These are phyloP conservation scores for Pelecanus crispus DNA, from an alignment of 2,113 vertebrate species.

Conservation along the genomic window DNA sequence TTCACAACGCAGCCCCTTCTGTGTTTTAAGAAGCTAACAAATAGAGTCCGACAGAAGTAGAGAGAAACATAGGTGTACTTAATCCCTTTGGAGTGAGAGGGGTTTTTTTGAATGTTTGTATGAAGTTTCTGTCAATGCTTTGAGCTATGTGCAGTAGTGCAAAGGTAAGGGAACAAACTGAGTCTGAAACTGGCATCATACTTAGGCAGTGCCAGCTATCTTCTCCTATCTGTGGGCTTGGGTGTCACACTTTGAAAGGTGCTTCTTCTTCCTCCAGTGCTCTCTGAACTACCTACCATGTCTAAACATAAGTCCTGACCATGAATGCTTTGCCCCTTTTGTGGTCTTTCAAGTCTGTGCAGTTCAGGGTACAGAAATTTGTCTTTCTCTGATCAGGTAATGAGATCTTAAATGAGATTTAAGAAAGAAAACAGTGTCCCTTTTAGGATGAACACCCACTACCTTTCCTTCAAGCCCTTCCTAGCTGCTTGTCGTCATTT, in stretches of 20 bases:
- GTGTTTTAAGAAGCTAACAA: neutral
- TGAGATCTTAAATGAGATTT: neutral
- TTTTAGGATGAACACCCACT: neutral
- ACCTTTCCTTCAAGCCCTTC: neutral
- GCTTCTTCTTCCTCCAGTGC: neutral
- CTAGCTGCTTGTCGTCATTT: neutral
- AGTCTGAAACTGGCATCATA: neutral
- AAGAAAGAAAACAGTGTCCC: neutral
- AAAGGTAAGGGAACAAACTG: neutral
- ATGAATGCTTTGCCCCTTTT: neutral
- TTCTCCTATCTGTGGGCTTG: neutral
- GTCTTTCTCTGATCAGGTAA: neutral
- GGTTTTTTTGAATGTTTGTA: neutral
- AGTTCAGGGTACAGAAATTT: neutral
- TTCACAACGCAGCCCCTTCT: neutral
- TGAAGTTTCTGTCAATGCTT: neutral
- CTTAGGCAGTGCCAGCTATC: neutral
- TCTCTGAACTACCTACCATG: neutral
- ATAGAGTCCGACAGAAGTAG: neutral
- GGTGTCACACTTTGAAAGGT: neutral
- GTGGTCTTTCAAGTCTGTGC: neutral
- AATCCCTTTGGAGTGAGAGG: neutral
- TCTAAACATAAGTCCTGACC: neutral
- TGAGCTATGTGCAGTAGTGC: neutral
- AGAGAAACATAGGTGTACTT: neutral